phyloP scores from a whole-genome alignment of 2,888 invertebrate species.

The Drosophila mimetica region DNA sequence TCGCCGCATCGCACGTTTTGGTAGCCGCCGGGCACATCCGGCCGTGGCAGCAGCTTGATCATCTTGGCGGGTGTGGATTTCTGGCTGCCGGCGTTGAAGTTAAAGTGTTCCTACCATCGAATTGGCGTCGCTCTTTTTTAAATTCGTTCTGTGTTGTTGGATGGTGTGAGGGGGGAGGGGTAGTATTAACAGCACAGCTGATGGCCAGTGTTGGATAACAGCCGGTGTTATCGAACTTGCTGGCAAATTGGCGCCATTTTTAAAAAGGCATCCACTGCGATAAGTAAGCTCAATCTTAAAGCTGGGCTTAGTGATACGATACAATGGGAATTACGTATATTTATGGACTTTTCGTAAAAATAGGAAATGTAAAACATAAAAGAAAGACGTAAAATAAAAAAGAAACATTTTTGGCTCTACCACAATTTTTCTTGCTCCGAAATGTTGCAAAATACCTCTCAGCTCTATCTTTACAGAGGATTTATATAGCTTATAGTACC shows the following conservation, averaged over 20 bases:
- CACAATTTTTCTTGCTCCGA: too few relatives aligned
- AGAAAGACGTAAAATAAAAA: too few relatives aligned
- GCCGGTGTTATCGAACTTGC: not conserved
- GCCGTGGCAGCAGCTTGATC: slow-evolving; percentile 67
- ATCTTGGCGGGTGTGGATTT: slow-evolving; percentile 39
- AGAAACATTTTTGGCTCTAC: too few relatives aligned
- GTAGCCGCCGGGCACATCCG: slow-evolving; percentile 23
- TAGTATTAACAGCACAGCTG: slow-evolving; percentile 9
- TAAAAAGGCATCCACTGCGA: not conserved
- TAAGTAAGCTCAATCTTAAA: not conserved
- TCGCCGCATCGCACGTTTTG: slow-evolving; percentile 80
- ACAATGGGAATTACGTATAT: too few relatives aligned
- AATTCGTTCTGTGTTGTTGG: not conserved
- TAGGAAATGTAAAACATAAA: too few relatives aligned
- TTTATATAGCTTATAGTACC: too few relatives aligned
- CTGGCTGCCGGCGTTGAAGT: not conserved
- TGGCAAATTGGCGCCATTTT: not conserved
- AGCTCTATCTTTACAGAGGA: too few relatives aligned
- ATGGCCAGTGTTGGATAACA: slow-evolving; percentile 7
- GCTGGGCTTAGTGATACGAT: too few relatives aligned
- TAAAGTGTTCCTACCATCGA: slow-evolving; percentile 25
- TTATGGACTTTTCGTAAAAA: too few relatives aligned
- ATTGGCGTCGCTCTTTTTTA: slow-evolving; percentile 37
- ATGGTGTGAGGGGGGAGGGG: not conserved
- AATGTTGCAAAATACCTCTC: too few relatives aligned